phyloP scores from a whole-genome alignment of 2,113 vertebrate genomes.

The Pleuronectes platessa region DNA sequence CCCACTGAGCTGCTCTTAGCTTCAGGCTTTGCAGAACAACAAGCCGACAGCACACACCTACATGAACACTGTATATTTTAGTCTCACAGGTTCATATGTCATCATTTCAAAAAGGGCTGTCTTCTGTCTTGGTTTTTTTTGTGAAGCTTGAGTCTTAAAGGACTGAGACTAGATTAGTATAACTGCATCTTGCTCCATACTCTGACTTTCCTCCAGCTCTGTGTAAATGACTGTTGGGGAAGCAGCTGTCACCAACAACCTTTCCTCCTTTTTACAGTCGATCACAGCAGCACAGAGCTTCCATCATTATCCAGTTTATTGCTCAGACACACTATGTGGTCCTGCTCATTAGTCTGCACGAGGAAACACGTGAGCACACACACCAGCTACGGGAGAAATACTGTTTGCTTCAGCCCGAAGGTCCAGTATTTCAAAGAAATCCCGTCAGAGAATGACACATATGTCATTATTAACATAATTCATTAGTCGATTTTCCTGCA shows the following conservation, averaged over 20 bases:
- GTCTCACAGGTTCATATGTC: neutral
- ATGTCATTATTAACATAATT: neutral
- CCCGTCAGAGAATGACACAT: no score
- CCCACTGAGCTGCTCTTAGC: conserved; percentile 48
- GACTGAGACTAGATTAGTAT: no score
- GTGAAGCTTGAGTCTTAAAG: neutral
- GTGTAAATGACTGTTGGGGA: neutral
- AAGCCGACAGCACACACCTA: neutral
- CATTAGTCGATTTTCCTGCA: neutral
- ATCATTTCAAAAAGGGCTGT: conserved; percentile 8
- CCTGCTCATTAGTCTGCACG: conserved; percentile 48
- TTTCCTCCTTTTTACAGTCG: conserved; percentile 18
- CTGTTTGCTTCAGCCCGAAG: neutral
- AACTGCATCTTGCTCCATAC: no score
- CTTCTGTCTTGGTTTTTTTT: neutral
- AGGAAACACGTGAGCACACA: conserved; percentile 10
- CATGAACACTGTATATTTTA: conserved; percentile 19
- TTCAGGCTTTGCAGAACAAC: conserved; percentile 27
- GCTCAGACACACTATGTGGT: conserved; percentile 30
- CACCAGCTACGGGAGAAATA: neutral
- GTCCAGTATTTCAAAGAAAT: conserved; percentile 2
- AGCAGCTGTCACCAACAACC: conserved; percentile 45
- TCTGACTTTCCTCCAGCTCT: neutral
- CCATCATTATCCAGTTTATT: conserved; percentile 25
- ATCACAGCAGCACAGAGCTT: conserved; percentile 37